These are phyloP conservation scores for Melinopterus prodromus DNA, from an alignment of 2,888 invertebrate species.

Conservation along the genomic window DNA sequence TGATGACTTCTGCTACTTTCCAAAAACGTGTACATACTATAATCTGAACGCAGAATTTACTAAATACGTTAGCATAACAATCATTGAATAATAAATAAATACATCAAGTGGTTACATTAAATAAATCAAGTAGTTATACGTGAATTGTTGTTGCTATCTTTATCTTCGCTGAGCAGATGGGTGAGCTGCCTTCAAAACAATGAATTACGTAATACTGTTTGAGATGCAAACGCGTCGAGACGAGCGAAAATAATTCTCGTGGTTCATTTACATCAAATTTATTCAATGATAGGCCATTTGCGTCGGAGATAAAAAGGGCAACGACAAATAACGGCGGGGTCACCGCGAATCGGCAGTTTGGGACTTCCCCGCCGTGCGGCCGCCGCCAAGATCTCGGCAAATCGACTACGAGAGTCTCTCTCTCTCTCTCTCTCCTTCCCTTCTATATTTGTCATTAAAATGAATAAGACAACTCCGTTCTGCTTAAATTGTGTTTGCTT, in stretches of 20 bases:
- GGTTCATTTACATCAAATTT: constrained; percentile 39
- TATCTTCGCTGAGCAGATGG: too few species aligned
- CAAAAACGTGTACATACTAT: too few species aligned
- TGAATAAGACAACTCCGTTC: neutral
- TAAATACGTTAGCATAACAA: too few species aligned
- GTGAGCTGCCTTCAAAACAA: neutral
- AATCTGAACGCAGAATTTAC: too few species aligned
- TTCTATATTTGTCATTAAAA: neutral
- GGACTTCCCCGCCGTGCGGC: neutral
- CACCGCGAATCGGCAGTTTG: neutral
- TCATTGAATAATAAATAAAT: too few species aligned
- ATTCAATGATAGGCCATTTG: constrained; percentile 35
- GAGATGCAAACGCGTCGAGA: neutral
- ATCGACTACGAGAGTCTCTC: neutral
- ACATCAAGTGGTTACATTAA: too few species aligned
- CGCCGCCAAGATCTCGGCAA: neutral
- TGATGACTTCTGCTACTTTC: too few species aligned
- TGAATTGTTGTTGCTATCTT: too few species aligned
- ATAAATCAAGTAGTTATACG: too few species aligned
- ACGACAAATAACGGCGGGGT: neutral
- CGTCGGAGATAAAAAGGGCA: constrained; percentile 8
- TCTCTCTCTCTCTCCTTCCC: neutral
- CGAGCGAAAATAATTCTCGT: constrained; percentile 9
- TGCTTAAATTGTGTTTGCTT: constrained; percentile 4
- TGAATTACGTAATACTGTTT: neutral